These are phyloP conservation scores for Agonum fuliginosum DNA, from an alignment of 2,888 invertebrate species.

Conservation along the genomic window DNA sequence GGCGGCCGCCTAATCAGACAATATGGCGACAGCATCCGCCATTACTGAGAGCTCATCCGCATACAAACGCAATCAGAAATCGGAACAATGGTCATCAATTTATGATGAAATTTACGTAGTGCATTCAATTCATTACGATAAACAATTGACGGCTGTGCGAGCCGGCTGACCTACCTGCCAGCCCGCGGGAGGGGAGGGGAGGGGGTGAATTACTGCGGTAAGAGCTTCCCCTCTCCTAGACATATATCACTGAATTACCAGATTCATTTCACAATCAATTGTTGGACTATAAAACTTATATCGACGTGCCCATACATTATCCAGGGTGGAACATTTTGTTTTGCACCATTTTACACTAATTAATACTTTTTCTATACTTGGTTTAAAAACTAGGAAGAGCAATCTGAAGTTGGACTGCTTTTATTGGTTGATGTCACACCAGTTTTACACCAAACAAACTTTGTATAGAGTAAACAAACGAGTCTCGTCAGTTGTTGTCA, in stretches of 20 bases:
- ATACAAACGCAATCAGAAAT: slow-evolving; percentile 60
- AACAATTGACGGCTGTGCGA: slow-evolving; percentile 57
- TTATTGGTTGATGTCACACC: too few species aligned
- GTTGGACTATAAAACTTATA: neutral
- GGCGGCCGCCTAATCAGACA: slow-evolving; percentile 56
- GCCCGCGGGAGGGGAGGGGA: neutral
- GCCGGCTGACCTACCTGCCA: slow-evolving; percentile 43
- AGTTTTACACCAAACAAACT: too few species aligned
- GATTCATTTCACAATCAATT: neutral
- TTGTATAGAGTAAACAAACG: too few species aligned
- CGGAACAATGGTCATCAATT: slow-evolving; percentile 60
- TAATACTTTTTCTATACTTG: too few species aligned
- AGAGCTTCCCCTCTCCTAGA: neutral
- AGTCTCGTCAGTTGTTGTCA: too few species aligned
- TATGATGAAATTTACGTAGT: slow-evolving; percentile 60
- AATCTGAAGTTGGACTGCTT: too few species aligned
- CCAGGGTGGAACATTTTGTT: too few species aligned
- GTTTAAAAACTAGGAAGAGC: too few species aligned
- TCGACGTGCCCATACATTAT: neutral
- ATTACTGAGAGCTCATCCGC: slow-evolving; percentile 56
- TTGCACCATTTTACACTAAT: too few species aligned
- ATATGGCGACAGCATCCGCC: slow-evolving; percentile 60
- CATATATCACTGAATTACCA: slow-evolving; percentile 10
- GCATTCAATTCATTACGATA: slow-evolving; percentile 60
- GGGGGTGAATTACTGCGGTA: slow-evolving; percentile 26